Percentiles rank a stretch among this genome's conserved stretches.
Evolutionary conservation across 2,797 vertebrate genomes (phyloP).

Genomic region (Trachurus trachurus): DNA sequence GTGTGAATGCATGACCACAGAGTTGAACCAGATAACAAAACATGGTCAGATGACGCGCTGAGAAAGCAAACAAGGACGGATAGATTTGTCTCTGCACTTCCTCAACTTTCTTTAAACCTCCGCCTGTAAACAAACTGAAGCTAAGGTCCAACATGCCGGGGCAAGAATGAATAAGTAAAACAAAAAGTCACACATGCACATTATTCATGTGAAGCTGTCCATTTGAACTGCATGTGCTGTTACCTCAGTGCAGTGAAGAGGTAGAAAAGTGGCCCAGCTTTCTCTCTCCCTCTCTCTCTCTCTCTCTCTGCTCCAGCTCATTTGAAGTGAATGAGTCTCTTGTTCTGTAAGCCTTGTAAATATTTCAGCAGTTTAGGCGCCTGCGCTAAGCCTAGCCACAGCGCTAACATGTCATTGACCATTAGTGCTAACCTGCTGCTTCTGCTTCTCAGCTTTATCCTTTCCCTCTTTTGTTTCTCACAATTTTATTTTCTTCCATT

Average conservation of each 20-base stretch:
- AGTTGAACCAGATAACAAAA: conserved; percentile 9
- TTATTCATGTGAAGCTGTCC: conserved; percentile 75
- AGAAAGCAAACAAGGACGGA: conserved; percentile 31
- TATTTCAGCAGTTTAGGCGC: conserved; percentile 82
- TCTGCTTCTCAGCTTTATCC: conserved; percentile 54
- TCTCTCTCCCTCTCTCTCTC: conserved; percentile 42
- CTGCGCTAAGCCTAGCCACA: conserved; percentile 69
- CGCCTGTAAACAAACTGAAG: conserved; percentile 64
- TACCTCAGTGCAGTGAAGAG: conserved; percentile 62
- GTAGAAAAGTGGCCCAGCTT: conserved; percentile 63
- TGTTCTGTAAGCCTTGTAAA: conserved; percentile 76
- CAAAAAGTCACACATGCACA: conserved; percentile 70
- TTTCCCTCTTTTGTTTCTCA: conserved; percentile 48
- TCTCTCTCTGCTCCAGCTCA: conserved; percentile 68
- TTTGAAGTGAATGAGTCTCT: conserved; percentile 78
- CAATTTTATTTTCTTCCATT: conserved; percentile 47
- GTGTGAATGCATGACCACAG: background rate
- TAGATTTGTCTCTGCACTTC: conserved; percentile 33
- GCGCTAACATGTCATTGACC: conserved; percentile 82
- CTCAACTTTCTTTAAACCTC: conserved; percentile 38
- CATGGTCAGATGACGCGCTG: background rate
- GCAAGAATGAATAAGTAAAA: conserved; percentile 78
- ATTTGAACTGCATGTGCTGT: conserved; percentile 67
- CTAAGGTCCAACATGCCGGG: conserved; percentile 52
- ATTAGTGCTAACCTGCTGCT: conserved; percentile 84